Evolutionary conservation across 2,113 vertebrate genomes (phyloP).

Genomic region (Hemichromis elongatus): DNA sequence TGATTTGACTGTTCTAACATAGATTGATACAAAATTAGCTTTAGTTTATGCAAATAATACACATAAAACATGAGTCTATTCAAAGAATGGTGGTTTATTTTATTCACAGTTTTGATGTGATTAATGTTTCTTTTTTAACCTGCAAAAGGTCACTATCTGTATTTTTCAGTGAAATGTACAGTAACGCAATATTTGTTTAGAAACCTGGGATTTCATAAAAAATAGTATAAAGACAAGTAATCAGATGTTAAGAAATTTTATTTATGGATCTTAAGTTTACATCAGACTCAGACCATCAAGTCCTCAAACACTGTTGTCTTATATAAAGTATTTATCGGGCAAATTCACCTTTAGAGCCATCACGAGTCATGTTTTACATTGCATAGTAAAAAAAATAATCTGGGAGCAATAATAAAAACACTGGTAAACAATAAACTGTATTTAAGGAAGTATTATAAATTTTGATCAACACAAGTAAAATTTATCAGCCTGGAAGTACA

Average conservation of each 20-base stretch:
- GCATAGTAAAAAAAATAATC: neutral
- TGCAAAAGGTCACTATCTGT: neutral
- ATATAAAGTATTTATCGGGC: neutral
- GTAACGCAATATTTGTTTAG: neutral
- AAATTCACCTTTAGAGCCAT: neutral
- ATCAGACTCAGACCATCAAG: neutral
- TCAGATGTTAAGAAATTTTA: neutral
- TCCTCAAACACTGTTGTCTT: neutral
- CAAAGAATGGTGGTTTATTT: neutral
- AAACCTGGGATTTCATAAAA: neutral
- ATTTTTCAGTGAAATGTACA: neutral
- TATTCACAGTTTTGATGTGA: neutral
- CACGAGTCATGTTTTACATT: neutral
- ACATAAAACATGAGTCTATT: neutral
- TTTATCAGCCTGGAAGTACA: neutral
- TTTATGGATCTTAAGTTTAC: neutral
- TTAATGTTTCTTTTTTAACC: neutral
- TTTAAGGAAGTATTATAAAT: neutral
- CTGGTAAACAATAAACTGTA: neutral
- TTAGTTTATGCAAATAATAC: neutral
- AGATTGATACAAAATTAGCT: accelerated
- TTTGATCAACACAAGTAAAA: neutral
- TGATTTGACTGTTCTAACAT: neutral
- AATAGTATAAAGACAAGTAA: neutral
- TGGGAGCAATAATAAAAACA: neutral